phyloP scores from a whole-genome alignment of 1,140 invertebrate genomes.

The Ooceraea biroi region DNA sequence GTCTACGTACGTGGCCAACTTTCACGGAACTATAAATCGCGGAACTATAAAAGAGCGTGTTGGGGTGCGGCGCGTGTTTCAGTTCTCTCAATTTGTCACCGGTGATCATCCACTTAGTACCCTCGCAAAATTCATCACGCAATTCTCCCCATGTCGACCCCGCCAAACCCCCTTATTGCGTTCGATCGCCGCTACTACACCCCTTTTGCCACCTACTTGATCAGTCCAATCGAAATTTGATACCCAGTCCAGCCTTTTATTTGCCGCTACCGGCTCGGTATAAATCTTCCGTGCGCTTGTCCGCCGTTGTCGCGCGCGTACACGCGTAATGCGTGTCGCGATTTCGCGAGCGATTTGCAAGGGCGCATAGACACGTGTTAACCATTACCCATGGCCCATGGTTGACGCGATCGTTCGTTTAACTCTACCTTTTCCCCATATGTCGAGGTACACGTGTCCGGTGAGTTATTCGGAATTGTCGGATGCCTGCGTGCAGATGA shows the following conservation, averaged over 20 bases:
- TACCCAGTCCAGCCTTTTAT: slow-evolving; percentile 65
- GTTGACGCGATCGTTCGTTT: slow-evolving; percentile 43
- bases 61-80: slow-evolving; percentile 22
- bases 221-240: slow-evolving; percentile 64
- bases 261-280: slow-evolving; percentile 19
- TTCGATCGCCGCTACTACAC: not conserved
- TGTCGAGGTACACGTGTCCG: slow-evolving; percentile 30
- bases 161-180: not conserved
- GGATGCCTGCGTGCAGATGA: slow-evolving; percentile 9
- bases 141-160: not conserved
- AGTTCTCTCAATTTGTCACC: slow-evolving; percentile 50
- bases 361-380: slow-evolving; percentile 33
- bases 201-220: slow-evolving; percentile 40
- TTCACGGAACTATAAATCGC: not conserved
- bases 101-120: slow-evolving; percentile 31
- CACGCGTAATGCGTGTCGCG: slow-evolving; percentile 58
- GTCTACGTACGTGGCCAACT: not conserved
- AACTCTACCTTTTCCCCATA: not conserved
- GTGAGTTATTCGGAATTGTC: slow-evolving; percentile 34
- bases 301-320: slow-evolving; percentile 23
- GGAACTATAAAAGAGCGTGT: no score
- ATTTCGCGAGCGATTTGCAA: slow-evolving; percentile 45
- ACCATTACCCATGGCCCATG: slow-evolving; percentile 31
- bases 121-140: slow-evolving; percentile 5
- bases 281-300: slow-evolving; percentile 65